Conservation (phyloP, 2,888 invertebrate species). For the Coenonympha arcania region DNA sequence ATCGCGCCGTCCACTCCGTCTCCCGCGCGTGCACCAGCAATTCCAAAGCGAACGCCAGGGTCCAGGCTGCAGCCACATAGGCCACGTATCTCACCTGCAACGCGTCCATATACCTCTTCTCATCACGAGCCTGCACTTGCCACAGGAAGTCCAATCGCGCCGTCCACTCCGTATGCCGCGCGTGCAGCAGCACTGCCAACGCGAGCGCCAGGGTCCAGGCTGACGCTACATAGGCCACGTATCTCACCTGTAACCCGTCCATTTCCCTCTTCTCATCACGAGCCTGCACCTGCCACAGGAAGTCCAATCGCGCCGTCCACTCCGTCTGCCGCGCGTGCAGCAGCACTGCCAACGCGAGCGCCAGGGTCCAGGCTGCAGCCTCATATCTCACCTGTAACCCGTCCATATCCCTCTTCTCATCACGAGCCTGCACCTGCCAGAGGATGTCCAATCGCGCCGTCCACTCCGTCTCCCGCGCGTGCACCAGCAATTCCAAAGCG, state of each 20-base stretch:
- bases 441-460: slow-evolving; percentile 87
- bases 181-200: slow-evolving; percentile 87
- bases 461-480: slow-evolving; percentile 91
- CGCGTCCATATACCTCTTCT: slow-evolving; percentile 93
- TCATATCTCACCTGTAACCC: too few relatives aligned
- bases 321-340: slow-evolving; percentile 89
- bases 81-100: slow-evolving; percentile 71
- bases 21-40: slow-evolving; percentile 87
- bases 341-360: slow-evolving; percentile 87
- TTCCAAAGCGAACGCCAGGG: slow-evolving; percentile 86
- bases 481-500: slow-evolving; percentile 86
- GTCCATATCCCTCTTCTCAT: slow-evolving; percentile 94
- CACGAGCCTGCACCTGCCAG: slow-evolving; percentile 89
- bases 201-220: slow-evolving; percentile 88
- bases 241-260: slow-evolving; percentile 89
- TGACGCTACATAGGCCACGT: too few relatives aligned
- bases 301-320: slow-evolving; percentile 90
- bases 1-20: slow-evolving; percentile 92
- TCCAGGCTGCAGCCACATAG: too few relatives aligned
- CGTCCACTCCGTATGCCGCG: slow-evolving; percentile 91
- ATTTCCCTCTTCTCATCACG: slow-evolving; percentile 93
- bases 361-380: slow-evolving; percentile 86
- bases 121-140: slow-evolving; percentile 90
- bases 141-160: slow-evolving; percentile 86
- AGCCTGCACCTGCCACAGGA: slow-evolving; percentile 88